Base-by-base conservation (phyloP, 2,113 vertebrate genomes). In the Leucoraja erinaceus region DNA sequence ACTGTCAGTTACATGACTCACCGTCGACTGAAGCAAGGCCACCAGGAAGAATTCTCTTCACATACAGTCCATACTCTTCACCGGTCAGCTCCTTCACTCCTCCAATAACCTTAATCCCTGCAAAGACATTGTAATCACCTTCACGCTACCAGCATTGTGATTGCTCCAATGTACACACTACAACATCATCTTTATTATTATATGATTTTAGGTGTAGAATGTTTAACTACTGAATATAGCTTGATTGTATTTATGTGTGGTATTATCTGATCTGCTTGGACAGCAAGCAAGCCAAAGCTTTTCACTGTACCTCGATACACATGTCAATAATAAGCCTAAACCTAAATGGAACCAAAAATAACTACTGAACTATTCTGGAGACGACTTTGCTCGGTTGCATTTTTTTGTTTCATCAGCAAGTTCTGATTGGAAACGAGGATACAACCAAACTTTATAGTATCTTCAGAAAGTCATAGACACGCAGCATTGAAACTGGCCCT, bases 71-170 rank as follows among this genome's bases (percentile, higher is more conserved):
- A 91, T 97, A 98, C 93, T 98, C 97, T 4, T 98, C 98, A 83
- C 97, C 97, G 0, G 96, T 97, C 54, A 94, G 93, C 93, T 98
- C 98, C 94, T 97, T 98, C 93, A 98, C 96, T 90, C 98, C 98
- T 31, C 98, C 98, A 0, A 98, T 98, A 18, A 98, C 98, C 94
- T 98, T 98, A 79, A 98, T 98, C 93, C 98, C 98, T 98, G 94
- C 38, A 84, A 77, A 78, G 22, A 72, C 28, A 63, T 31, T 31
- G 16, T 31, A 33, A 16, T 88, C 59, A 31, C n/a, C 59, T 14
- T 61, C 1, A 86, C 61, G 31, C 11, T 5, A 1, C n/a, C 56
- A 61, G 59, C 14, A 4, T 28, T 61, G 11, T 86, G 56, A 86
- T n/a, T 59, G 61, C 56, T 16, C 0, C 56, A 16, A 12, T 63